Evolutionary conservation across 2,888 invertebrate species (phyloP).

Genomic region (Papilio gigon): DNA sequence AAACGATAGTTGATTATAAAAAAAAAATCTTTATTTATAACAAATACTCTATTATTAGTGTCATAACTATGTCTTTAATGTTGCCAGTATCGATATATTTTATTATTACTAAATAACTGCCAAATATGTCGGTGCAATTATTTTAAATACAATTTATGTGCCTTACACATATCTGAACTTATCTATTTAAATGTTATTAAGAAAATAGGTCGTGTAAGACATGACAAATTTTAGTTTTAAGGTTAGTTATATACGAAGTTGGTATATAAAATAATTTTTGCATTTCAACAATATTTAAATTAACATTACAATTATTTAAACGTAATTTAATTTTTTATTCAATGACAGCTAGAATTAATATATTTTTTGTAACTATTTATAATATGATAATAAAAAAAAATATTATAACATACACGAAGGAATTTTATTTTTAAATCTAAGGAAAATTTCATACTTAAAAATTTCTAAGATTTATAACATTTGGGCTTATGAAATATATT

Average conservation of each 20-base stretch:
- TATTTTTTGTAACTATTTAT: constrained; percentile 25
- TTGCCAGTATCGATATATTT: constrained; percentile 23
- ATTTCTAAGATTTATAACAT: constrained; percentile 39
- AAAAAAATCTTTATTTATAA: constrained; percentile 24
- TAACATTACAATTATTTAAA: constrained; percentile 2
- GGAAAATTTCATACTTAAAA: constrained; percentile 34
- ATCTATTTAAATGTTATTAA: constrained; percentile 36
- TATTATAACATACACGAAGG: neutral
- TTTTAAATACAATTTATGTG: constrained; percentile 48
- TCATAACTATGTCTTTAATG: neutral
- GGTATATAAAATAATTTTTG: constrained; percentile 18
- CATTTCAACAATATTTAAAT: constrained; percentile 15
- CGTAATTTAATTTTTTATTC: constrained; percentile 5
- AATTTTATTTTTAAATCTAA: constrained; percentile 37
- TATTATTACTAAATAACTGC: constrained; percentile 28
- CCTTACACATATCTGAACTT: constrained; percentile 48
- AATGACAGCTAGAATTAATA: neutral
- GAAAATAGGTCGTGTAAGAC: constrained; percentile 54
- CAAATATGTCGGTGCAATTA: constrained; percentile 47
- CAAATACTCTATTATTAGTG: constrained; percentile 11
- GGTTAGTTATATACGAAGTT: too few relatives aligned
- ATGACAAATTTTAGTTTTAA: constrained; percentile 51
- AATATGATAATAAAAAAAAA: constrained; percentile 34
- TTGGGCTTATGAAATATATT: constrained; percentile 31
- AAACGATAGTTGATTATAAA: constrained; percentile 49